Base-by-base conservation (phyloP, 2,113 vertebrate species). In the Lepus americanus region DNA sequence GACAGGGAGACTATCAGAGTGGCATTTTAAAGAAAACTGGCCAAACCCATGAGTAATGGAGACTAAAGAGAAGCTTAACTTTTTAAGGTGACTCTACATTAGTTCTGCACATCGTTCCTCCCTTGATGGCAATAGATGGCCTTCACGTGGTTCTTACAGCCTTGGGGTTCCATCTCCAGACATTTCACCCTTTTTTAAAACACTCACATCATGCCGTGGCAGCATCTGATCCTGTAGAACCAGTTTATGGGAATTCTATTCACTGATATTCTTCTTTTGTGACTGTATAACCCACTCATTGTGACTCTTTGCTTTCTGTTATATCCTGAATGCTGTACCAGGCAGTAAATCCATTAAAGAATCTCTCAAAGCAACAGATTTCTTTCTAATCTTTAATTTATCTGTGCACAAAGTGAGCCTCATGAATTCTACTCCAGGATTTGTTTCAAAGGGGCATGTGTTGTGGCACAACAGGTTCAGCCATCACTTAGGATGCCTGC, bases 361-460 rank as follows among this genome's bases (percentile, higher is more conserved):
- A 11, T 79, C 33, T 81, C 39, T 78, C 36, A 74, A 23, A 59
- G 9, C 53, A 89, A 33, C 76, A 59, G 25, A 66, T 70, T 81
- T 90, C 33, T 69, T 95, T 80, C 66, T 27, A 87, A 44, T 0
- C 5, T 90, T 93, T 64, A 67, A 51, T 78, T 84, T 78, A 77
- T 92, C 67, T 87, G 23, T 61, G 67, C 33, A 91, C 88, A 94
- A 91, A 89, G 89, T 94, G 61, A 94, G 31, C 66, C 16, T 73
- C 49, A 61, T 51, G 25, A 92, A 78, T 96, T 76, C 63, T 94
- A 33, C 25, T 77, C 92, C 73, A 92, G 86, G 90, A 63, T 92
- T 70, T 76, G 23, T 66, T 96, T 69, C 8, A 44, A 49, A 72
- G 67, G 69, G 55, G 55, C 19, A 6, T 19, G 14, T 59, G 55